These are phyloP conservation scores for Tapera naevia DNA, from an alignment of 2,797 vertebrate genomes.

Conservation along the genomic window DNA sequence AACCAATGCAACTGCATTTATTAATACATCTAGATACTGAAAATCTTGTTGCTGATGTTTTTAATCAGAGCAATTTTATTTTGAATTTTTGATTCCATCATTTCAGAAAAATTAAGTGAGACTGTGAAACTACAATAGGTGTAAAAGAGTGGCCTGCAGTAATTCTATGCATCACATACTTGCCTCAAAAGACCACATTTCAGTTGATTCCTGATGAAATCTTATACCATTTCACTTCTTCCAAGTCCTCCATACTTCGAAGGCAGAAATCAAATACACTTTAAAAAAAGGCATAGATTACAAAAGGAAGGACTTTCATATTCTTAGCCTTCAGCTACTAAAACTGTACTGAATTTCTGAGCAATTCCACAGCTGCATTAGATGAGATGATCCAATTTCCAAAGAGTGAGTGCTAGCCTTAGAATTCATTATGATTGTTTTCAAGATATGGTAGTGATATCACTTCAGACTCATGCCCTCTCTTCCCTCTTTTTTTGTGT, in stretches of 20 bases:
- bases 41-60: background rate
- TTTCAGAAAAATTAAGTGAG: background rate
- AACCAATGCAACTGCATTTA: background rate
- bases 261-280: conserved; percentile 10
- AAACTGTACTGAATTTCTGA: conserved; percentile 35
- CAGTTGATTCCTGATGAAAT: background rate
- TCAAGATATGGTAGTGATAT: background rate
- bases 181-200: background rate
- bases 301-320: background rate
- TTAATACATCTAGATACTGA: background rate
- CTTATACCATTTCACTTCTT: background rate
- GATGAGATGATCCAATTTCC: background rate
- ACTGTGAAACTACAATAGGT: background rate
- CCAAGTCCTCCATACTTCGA: background rate
- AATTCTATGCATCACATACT: background rate
- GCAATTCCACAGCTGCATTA: background rate
- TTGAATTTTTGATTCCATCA: background rate
- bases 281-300: background rate
- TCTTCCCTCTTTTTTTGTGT: background rate
- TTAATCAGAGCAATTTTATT: background rate
- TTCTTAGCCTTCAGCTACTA: conserved; percentile 24
- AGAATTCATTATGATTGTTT: background rate
- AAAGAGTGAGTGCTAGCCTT: background rate
- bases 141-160: background rate
- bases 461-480: background rate